A percentile compares a stretch with the other conserved stretches of the same genome.
phyloP scores from a whole-genome alignment of 2,113 vertebrate genomes.

The Pica pica region DNA sequence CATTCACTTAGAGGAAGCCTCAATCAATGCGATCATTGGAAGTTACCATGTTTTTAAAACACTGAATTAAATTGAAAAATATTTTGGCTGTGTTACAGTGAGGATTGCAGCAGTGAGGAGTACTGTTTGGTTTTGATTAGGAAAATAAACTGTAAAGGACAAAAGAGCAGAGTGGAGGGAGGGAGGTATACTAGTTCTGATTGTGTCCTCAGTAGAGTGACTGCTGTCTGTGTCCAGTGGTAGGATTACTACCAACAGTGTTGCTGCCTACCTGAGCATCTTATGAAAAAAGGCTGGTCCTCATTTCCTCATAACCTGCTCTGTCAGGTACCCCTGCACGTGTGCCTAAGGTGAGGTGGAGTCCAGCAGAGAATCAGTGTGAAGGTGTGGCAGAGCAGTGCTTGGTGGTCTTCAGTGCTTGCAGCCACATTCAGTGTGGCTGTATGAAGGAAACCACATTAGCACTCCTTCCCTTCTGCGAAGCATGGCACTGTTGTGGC shows the following conservation, averaged over 20 bases:
- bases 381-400: background rate
- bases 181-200: background rate
- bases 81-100: background rate
- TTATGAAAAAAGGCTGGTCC: background rate
- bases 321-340: accelerated
- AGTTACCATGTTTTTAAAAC: background rate
- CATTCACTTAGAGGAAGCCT: background rate
- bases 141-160: background rate
- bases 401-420: background rate
- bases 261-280: background rate
- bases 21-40: background rate
- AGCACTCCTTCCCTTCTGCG: background rate
- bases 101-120: background rate
- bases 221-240: background rate
- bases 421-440: accelerated
- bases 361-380: background rate
- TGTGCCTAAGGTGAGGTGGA: background rate
- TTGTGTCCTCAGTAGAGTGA: background rate
- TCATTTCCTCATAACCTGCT: background rate
- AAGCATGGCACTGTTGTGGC: background rate
- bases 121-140: background rate
- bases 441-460: background rate
- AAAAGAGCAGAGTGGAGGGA: background rate
- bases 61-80: background rate
- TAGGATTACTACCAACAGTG: accelerated